phyloP scores from a whole-genome alignment of 1,140 invertebrate genomes.

The Lasioglossum albipes region DNA sequence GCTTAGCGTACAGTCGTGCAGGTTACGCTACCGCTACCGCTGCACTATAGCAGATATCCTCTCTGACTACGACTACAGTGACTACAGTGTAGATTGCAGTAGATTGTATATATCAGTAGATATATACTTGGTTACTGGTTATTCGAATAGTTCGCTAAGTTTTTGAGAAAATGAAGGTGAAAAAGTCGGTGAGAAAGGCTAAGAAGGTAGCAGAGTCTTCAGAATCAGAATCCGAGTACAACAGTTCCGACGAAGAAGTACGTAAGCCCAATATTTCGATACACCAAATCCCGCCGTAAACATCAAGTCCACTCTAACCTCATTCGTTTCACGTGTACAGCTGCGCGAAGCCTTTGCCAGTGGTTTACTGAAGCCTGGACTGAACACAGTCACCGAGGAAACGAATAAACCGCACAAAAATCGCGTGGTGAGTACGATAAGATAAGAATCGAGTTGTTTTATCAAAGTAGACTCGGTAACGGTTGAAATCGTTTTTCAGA shows the following conservation, averaged over 20 bases:
- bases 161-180: constrained; percentile 26
- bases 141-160: background rate
- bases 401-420: constrained; percentile 83
- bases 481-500: constrained; percentile 53
- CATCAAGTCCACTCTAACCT: constrained; percentile 51
- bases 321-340: constrained; percentile 76
- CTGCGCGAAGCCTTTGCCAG: constrained; percentile 91
- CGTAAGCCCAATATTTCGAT: constrained; percentile 32
- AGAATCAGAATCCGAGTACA: constrained; percentile 74
- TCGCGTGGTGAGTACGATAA: constrained; percentile 82
- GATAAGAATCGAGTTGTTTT: constrained; percentile 17
- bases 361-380: constrained; percentile 90
- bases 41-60: no score
- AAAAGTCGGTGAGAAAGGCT: background rate
- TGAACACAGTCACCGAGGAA: constrained; percentile 85
- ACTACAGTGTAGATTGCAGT: no score
- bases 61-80: no score
- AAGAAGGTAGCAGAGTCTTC: background rate
- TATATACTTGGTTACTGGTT: background rate
- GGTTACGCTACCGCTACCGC: no score
- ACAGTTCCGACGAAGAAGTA: constrained; percentile 79
- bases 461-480: no score
- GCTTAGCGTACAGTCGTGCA: background rate
- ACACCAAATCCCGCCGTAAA: background rate
- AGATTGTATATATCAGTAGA: no score